Evolutionary conservation across 2,113 vertebrate genomes (phyloP).

Genomic region (Apteryx mantelli): DNA sequence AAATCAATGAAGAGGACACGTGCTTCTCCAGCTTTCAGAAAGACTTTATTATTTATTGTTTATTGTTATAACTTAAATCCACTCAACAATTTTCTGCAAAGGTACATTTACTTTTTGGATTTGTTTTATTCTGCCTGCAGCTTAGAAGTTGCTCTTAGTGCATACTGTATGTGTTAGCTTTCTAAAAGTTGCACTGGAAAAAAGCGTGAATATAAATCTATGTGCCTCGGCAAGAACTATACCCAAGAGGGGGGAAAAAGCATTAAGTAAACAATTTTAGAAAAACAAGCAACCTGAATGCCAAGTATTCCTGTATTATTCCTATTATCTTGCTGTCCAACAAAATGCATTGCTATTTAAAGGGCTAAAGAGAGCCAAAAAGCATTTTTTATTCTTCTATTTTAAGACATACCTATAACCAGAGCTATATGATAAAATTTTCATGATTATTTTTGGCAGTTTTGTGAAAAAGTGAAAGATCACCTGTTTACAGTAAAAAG

Average conservation of each 20-base stretch:
- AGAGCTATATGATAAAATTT: neutral
- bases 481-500: neutral
- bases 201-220: constrained; percentile 38
- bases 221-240: constrained; percentile 12
- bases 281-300: constrained; percentile 1
- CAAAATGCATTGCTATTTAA: neutral
- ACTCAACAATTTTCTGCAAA: constrained; percentile 59
- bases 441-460: neutral
- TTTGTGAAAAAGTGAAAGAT: neutral
- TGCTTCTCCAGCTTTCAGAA: constrained; percentile 62
- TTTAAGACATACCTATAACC: neutral
- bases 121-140: constrained; percentile 55
- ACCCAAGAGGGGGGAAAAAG: neutral
- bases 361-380: neutral
- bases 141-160: constrained; percentile 37
- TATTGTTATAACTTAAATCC: constrained; percentile 67
- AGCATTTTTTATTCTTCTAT: neutral
- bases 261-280: constrained; percentile 37
- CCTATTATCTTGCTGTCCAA: neutral
- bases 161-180: neutral
- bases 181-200: constrained; percentile 46
- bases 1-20: constrained; percentile 75
- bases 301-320: neutral
- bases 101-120: constrained; percentile 63
- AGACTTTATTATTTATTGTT: constrained; percentile 69